These are phyloP conservation scores for Lophotis ruficrista DNA, from an alignment of 2,113 vertebrate genomes.

Conservation along the genomic window DNA sequence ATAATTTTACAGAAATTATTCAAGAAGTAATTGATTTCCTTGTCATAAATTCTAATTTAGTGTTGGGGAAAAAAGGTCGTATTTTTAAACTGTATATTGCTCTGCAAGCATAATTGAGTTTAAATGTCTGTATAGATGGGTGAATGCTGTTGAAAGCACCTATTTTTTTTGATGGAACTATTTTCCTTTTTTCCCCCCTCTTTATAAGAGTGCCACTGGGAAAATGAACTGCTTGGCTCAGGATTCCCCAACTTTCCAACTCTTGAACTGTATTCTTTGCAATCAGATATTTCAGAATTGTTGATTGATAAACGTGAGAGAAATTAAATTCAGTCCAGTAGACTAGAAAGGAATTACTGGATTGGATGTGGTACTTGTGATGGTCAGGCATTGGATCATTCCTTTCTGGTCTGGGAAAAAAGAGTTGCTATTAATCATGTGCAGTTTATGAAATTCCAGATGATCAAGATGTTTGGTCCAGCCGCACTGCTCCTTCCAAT, in stretches of 20 bases:
- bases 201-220: neutral
- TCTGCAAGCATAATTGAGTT: neutral
- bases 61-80: neutral
- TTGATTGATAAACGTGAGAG: neutral
- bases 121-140: neutral
- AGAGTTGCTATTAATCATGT: neutral
- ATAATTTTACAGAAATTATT: neutral
- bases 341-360: neutral
- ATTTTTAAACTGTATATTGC: neutral
- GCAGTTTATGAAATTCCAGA: neutral
- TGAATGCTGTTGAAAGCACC: neutral
- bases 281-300: neutral
- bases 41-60: neutral
- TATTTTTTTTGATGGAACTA: neutral
- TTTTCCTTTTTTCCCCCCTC: neutral
- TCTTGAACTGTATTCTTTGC: neutral
- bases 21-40: neutral
- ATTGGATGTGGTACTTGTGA: neutral
- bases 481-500: neutral
- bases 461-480: neutral
- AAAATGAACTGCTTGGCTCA: neutral
- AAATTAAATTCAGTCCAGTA: neutral
- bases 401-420: neutral
- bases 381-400: neutral
- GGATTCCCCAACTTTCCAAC: neutral